A percentile compares a stretch with the other conserved stretches of the same genome.
Evolutionary conservation across 2,888 invertebrate genomes (phyloP).

Genomic region (Diaprepes abbreviatus): DNA sequence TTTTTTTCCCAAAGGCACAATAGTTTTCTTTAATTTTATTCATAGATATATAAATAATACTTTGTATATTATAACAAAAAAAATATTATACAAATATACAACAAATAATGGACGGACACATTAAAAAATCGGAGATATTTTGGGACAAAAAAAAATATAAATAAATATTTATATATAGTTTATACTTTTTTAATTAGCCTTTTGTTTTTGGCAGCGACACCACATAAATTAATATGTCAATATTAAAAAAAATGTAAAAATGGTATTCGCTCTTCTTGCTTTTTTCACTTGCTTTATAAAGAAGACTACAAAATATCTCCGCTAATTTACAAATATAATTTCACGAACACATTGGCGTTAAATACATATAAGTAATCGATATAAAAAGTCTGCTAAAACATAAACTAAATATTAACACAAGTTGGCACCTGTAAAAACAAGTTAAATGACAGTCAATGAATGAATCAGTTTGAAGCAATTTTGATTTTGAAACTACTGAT

Average conservation of each 20-base stretch:
- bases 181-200: too few relatives aligned
- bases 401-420: background rate
- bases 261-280: too few relatives aligned
- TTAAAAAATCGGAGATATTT: background rate
- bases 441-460: too few relatives aligned
- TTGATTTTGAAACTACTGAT: too few relatives aligned
- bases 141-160: background rate
- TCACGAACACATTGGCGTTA: background rate
- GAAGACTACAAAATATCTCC: too few relatives aligned
- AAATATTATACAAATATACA: slow-evolving; percentile 13
- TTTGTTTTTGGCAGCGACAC: too few relatives aligned
- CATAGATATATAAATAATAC: background rate
- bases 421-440: background rate
- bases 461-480: too few relatives aligned
- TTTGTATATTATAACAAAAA: too few relatives aligned
- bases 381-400: background rate
- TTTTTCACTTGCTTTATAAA: too few relatives aligned
- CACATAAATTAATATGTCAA: too few relatives aligned
- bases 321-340: background rate
- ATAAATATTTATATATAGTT: too few relatives aligned
- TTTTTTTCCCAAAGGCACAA: background rate
- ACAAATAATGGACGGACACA: slow-evolving; percentile 27
- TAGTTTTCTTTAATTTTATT: background rate
- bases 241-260: too few relatives aligned
- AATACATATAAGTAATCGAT: background rate